These are phyloP conservation scores for Echiichthys vipera DNA, from an alignment of 2,797 vertebrate species.

Conservation along the genomic window DNA sequence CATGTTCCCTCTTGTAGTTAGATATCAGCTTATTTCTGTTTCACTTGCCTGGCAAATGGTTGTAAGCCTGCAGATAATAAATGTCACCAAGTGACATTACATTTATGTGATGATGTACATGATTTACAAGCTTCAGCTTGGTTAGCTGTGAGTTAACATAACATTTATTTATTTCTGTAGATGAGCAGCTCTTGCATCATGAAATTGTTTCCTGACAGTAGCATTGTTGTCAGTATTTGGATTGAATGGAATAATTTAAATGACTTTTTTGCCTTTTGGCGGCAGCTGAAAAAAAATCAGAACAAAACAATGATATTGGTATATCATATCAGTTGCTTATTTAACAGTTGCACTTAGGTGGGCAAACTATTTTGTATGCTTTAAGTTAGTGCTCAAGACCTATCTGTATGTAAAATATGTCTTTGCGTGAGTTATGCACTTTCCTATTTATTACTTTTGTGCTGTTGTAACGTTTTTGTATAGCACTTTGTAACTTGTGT, in stretches of 20 bases:
- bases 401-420: too few species aligned
- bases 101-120: conserved; percentile 23
- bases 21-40: conserved; percentile 73
- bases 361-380: too few species aligned
- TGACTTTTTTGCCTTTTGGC: background rate
- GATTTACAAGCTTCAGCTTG: conserved; percentile 9
- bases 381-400: too few species aligned
- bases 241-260: background rate
- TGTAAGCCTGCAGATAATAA: conserved; percentile 48
- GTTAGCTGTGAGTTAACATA: background rate
- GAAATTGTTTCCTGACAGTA: background rate
- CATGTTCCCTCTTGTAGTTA: conserved; percentile 73
- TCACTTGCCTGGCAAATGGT: conserved; percentile 68
- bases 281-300: background rate
- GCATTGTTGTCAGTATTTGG: background rate
- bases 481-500: too few species aligned
- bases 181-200: background rate
- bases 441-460: too few species aligned
- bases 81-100: conserved; percentile 37
- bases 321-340: too few species aligned
- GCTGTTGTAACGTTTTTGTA: too few species aligned
- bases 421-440: too few species aligned
- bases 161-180: conserved; percentile 8
- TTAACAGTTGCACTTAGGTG: too few species aligned
- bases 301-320: background rate